Conservation (phyloP, 2,113 vertebrate genomes). For the Chamaetylas fuelleborni region DNA sequence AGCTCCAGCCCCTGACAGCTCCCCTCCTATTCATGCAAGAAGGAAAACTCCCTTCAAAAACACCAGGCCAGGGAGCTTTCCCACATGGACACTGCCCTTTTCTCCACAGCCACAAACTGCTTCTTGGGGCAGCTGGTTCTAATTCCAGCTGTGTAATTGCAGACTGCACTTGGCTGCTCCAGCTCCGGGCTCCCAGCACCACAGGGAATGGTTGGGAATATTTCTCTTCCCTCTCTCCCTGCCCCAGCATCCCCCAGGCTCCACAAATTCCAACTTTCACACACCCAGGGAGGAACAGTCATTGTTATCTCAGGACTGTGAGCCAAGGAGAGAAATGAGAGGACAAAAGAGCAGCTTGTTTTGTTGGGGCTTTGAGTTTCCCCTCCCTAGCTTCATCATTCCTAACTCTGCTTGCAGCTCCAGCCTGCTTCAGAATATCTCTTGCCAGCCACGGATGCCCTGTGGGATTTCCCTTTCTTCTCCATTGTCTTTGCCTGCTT, state of each 20-base stretch:
- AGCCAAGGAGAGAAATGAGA: not conserved
- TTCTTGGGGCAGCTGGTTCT: not conserved
- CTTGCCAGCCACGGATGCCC: not conserved
- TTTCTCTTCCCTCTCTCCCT: not conserved
- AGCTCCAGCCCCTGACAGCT: rapidly evolving
- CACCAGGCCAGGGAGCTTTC: not conserved
- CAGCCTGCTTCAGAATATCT: not conserved
- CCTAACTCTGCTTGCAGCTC: not conserved
- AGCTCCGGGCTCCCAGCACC: not conserved
- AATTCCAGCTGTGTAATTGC: not conserved
- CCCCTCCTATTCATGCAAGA: rapidly evolving
- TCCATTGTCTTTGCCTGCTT: not conserved
- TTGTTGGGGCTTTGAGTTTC: not conserved
- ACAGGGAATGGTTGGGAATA: not conserved
- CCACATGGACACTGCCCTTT: not conserved
- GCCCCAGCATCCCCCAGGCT: not conserved
- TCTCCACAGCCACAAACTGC: not conserved
- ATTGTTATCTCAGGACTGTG: not conserved
- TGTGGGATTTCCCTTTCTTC: not conserved
- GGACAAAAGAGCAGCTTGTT: not conserved
- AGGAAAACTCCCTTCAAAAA: not conserved
- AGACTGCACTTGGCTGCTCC: not conserved
- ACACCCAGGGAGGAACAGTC: not conserved
- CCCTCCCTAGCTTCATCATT: not conserved
- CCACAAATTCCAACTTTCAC: not conserved